Evolutionary conservation across 2,797 vertebrate genomes (phyloP).

Genomic region (Sebastes matsubarae): DNA sequence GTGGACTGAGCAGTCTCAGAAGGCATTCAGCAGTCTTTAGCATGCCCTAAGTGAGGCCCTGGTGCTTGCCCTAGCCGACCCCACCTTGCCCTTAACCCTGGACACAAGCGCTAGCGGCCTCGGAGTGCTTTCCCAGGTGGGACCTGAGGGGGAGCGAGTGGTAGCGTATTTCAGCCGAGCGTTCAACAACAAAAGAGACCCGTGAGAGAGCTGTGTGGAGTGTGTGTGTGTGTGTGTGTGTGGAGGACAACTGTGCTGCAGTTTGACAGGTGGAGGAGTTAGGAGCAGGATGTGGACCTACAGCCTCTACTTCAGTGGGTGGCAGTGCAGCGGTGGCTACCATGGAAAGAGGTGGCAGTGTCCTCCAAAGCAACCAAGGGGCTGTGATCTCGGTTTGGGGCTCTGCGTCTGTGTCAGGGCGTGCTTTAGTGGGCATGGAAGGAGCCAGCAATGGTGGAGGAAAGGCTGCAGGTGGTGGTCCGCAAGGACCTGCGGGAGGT

Average conservation of each 20-base stretch:
- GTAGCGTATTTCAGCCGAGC: background rate
- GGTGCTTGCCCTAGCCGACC: background rate
- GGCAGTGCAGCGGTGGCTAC: background rate
- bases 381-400: background rate
- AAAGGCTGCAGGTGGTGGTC: background rate
- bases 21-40: background rate
- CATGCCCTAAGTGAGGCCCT: background rate
- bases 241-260: no score
- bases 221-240: no score
- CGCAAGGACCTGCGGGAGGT: no score
- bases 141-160: background rate
- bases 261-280: background rate
- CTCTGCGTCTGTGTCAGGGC: background rate
- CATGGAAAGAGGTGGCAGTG: background rate
- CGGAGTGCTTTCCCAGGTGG: background rate
- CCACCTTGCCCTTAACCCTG: background rate
- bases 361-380: background rate
- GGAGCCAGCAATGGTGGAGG: background rate
- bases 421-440: no score
- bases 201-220: background rate
- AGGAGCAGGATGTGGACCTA: background rate
- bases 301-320: background rate
- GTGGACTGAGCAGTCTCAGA: background rate
- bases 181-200: background rate
- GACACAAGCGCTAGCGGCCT: background rate